Conservation (phyloP, 2,113 vertebrate species). For the Sinocyclocheilus anshuiensis region DNA sequence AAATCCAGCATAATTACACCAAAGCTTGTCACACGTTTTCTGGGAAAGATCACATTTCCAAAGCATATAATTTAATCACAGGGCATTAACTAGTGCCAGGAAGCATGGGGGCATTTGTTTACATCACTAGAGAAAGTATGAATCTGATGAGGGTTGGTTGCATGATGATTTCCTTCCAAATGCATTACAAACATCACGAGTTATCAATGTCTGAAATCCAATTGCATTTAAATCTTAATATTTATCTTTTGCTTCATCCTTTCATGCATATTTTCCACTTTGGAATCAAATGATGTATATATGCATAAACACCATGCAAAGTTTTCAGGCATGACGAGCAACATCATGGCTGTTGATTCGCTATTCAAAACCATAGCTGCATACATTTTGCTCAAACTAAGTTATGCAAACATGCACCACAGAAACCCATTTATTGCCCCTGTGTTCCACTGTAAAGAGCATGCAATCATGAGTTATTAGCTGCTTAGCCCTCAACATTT, state of each 20-base stretch:
- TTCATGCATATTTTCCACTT: not conserved
- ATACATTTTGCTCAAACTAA: not conserved
- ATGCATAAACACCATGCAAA: not conserved
- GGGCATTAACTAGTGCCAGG: constrained; percentile 48
- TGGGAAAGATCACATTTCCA: constrained; percentile 55
- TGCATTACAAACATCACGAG: not conserved
- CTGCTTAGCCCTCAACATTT: too few species aligned
- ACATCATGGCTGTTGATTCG: not conserved
- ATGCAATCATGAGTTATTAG: not conserved
- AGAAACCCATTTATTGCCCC: not conserved
- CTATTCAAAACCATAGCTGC: not conserved
- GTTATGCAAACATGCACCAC: not conserved
- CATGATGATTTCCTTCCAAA: not conserved
- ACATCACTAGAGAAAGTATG: constrained; percentile 19
- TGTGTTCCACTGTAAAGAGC: not conserved
- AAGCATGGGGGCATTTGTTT: constrained; percentile 38
- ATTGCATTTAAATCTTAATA: not conserved
- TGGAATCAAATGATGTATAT: not conserved
- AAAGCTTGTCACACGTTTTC: constrained; percentile 55
- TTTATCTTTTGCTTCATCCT: not conserved
- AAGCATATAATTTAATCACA: constrained; percentile 57
- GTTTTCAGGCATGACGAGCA: not conserved
- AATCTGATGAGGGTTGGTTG: constrained; percentile 9
- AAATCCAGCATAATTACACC: constrained; percentile 62
- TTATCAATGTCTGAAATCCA: not conserved